Evolutionary conservation across 1,140 invertebrate species (phyloP), one percentile per base, ranked within the genome.

Genomic region (Heliconius himera): DNA sequence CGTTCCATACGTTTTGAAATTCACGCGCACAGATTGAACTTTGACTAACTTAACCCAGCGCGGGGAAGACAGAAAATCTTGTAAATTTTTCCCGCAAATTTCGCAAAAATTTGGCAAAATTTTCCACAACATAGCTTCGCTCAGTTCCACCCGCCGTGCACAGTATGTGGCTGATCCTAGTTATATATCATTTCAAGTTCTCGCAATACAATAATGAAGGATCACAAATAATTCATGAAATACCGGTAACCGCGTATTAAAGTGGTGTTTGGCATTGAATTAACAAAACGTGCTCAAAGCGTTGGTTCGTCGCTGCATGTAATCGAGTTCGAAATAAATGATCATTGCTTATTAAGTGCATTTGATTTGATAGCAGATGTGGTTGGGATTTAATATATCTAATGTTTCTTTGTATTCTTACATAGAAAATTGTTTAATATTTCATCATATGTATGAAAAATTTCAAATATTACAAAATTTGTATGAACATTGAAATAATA

Each of bases 281-380:
- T 26, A 26, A 60, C 56, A 60, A 2, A 60, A 60, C 56, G 56
- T 60, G 56, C 56, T 60, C 56, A 26, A 26, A 60, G 56, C 56
- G 56, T 60, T 26, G 56, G 22, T 60, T 60, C 56, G 56, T 54
- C 73, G 8, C 9, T 33, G 13, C 46, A 18, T 66, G 26, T 36
- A 74, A 75, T 8, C 60, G 41, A 70, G 41, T 60, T 70, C 38
- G 56, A 60, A 60, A 26, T 60, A 60, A 60, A 60, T 60, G n/a
- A 60, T 26, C 56, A 60, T 26, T 60, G 56, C 9, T 60, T 60
- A 13, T 60, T 13, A 60, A 60, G n/a, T 60, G 49, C 49, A 18
- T 18, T 5, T 26, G 22, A 60, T 60, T 60, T 60, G 56, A 60
- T 22, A 56, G 20, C 22, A 26, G 3, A 26, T 60, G 56, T 13